Conservation (phyloP, 2,797 vertebrate genomes). For the Eospalax fontanierii region DNA sequence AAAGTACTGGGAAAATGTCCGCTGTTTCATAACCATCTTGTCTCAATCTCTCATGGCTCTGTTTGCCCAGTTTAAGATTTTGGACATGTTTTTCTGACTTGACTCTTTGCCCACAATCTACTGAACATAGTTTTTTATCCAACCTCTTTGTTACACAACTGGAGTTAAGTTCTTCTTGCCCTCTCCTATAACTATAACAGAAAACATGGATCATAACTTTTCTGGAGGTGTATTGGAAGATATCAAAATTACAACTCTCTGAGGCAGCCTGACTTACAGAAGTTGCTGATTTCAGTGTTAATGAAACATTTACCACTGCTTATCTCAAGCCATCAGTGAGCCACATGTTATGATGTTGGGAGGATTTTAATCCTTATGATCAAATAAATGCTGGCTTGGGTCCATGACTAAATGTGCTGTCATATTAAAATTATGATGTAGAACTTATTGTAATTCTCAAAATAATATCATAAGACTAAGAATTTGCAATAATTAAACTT, state of each 20-base stretch:
- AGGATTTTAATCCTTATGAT: background rate
- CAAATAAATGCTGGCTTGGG: background rate
- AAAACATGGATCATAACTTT: background rate
- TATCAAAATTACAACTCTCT: background rate
- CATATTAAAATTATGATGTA: background rate
- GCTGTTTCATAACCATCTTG: background rate
- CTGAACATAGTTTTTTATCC: too few relatives aligned
- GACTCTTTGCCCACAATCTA: background rate
- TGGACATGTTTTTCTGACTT: background rate
- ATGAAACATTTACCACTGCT: background rate
- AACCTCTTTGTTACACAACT: background rate
- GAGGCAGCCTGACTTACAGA: background rate
- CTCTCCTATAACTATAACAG: background rate
- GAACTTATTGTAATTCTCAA: background rate
- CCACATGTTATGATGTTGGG: background rate
- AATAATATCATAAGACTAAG: background rate
- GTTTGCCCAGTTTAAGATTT: conserved; percentile 29
- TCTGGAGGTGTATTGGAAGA: background rate
- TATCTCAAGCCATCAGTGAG: background rate
- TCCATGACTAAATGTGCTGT: background rate
- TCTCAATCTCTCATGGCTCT: background rate
- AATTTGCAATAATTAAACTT: background rate
- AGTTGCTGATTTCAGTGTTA: background rate
- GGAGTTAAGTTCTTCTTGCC: background rate
- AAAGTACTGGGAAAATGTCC: background rate